Evolutionary conservation across 1,140 invertebrate genomes (phyloP), one percentile per base, ranked within the genome.

Genomic region (Drosophila mojavensis): DNA sequence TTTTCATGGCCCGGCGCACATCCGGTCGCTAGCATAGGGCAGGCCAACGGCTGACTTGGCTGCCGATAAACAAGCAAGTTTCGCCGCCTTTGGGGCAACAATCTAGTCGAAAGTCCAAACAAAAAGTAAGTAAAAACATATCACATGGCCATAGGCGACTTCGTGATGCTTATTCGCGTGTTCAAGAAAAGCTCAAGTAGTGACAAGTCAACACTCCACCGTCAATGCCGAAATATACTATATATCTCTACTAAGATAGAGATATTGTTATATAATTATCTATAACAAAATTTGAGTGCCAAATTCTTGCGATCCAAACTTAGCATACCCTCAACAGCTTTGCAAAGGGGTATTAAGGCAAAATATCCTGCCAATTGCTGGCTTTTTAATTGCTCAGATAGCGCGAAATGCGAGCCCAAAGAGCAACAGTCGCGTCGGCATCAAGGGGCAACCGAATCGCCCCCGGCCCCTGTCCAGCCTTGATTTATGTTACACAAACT

Each of bases 31-130:
- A 59, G 50, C 26, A 59, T 36, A 47, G 7, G 9, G 26, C 39
- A 9, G 17, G 13, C 43, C 30, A 39, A 7, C 36, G 47, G 39
- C 58, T 53, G 54, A 67, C 69, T 72, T 59, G 54, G 66, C 59
- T 63, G 56, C 66, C 64, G 70, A 73, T 73, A 73, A 70, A 63
- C 72, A 75, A 69, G 62, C 72, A 69, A 75, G 28, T 75, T 70
- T 41, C 48, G 15, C 20, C 13, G 58, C 64, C 64, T 67, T 45
- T 24, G 45, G 45, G 43, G 5, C 47, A 15, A 30, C 28, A 48
- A 20, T 48, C 9, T 33, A 36, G 15, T 30, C 53, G 30, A 20
- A 36, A 30, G 24, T 13, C 50, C 50, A 28, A n/a, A 55, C 15
- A 55, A 54, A 30, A 47, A 47, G 43, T 47, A 47, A 17, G n/a